Base-by-base conservation (phyloP, 2,797 vertebrate species). In the Schizopygopsis malacanthus region DNA sequence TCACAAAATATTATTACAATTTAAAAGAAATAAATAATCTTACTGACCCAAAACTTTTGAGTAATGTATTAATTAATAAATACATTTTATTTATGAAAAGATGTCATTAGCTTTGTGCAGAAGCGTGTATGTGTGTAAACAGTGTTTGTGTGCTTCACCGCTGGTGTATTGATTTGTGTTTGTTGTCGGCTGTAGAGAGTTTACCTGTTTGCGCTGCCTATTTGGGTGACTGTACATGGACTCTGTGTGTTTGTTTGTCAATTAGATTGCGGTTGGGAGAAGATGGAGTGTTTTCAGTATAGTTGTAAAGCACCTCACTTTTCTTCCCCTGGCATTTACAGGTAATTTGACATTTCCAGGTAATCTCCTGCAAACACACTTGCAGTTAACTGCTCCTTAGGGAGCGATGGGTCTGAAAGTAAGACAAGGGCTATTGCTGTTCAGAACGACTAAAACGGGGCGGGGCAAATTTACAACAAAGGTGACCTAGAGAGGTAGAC, bases 401-500 rank as follows among this genome's bases (percentile, higher is more conserved):
- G 90, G 89, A 91, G 82, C 50, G 52, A 89, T 90, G 86, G 69
- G 59, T 39, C 28, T 79, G 73, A 85, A 76, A 86, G 71, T 77
- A 80, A 22, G 43, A 80, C 81, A 78, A 87, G 69, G 72, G 25
- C 9, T 47, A 81, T 70, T 84, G 86, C 69, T 76, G 85, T 84
- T 83, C 67, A 75, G 83, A 84, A 87, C 83, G 83, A 85, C 87
- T 47, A 88, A 86, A 83, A 87, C 82, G 63, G 80, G 84, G 84
- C 82, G 85, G 65, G 88, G 87, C 89, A 90, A 88, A 92, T 90
- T 84, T 91, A 93, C 89, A 88, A 89, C 91, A 90, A 92, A 94
- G 92, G 91, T 94, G 91, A 94, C 87, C 89, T 92, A 85, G 61
- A 89, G 75, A 82, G 75, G 85, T 85, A 43, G 80, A 89, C 43